Base-by-base conservation (phyloP, 2,113 vertebrate species). In the Ochotona princeps region DNA sequence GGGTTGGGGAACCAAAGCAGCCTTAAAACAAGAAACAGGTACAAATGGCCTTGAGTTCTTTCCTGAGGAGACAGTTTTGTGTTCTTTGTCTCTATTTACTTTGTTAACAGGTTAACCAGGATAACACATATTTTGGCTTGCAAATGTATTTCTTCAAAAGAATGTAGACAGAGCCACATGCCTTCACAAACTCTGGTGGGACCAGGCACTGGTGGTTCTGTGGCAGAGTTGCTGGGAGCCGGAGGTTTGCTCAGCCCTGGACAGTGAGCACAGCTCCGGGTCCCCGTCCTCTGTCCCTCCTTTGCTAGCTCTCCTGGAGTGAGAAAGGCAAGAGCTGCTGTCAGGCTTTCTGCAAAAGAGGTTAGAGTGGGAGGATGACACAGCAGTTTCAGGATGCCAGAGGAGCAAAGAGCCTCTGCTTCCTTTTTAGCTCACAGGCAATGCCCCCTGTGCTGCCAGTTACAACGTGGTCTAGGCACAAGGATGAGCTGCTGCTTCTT, bases 131-230 rank as follows among this genome's bases (percentile, higher is more conserved):
- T 82, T 96, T 96, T 90, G 89, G 89, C 93, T 90, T 95, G 73
- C 84, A 95, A 89, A 83, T 0, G 18, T 47, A 87, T 94, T 97
- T 97, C 89, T 87, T 92, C 28, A 94, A 82, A 91, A 87, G 32
- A 84, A 83, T 69, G 26, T 63, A 89, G 87, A 83, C 8, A 83
- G 63, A 81, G 9, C 3, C 2, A 74, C n/a, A 11, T 26, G 17
- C 23, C 23, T 61, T 92, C 57, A 47, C 38, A 89, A 54, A 32
- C 26, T 70, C 51, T 12, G 17, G 32, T 12, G n/a, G 10, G 44
- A 7, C 65, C 25, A n/a, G 54, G 81, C 35, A 5, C 6, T 76
- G 10, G 11, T 15, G 28, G 4, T 51, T 51, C 32, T 23, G 35
- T 35, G 83, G 60, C 44, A 15, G 3, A 35, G 26, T 2, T 44